Evolutionary conservation across 2,888 invertebrate species (phyloP), one percentile per base, ranked within the genome.

Genomic region (Taenaris catops): DNA sequence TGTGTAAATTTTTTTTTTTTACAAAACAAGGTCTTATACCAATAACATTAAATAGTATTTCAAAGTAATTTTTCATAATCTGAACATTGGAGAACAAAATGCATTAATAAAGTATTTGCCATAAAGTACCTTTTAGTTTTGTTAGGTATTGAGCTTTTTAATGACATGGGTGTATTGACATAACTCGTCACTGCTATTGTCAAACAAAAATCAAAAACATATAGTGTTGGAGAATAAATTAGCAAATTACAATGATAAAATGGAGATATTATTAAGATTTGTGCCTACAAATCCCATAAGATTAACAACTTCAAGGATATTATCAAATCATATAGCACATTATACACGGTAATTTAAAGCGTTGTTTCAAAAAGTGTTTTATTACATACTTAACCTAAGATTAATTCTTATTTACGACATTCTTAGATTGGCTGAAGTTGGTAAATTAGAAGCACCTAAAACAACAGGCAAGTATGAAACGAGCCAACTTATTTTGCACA

Each of bases 401-500:
- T 8, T 24, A 7, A 24, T 36, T 41, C 4, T 28, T 39, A 24
- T 33, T 31, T 5, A 2, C 7, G 21, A 34, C 27, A 12, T 20
- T 42, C 66, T 21, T 52, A 98, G 97, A 87, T 90, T 98, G 61
- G 94, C 96, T 8, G 98, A 98, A 88, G 97, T 98, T 47, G 98
- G 98, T 7, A 93, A 94, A 65, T 87, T 98, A 55, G 96, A 97
- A 78, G 80, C 91, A 17, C 96, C 96, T 18, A 97, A 96, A 87
- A 71, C 92, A 35, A 90, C 94, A 48, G 96, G 96, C 23, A 96
- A 96, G 84, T 98, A 98, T 87, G 96, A 96, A 59, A 97, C 98
- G 2, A 98, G 98, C 4, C 98, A 98, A 80, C 86, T 98, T 42
- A 98, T 99, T 73, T 87, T 99, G 32, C 99, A 99, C 69, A 92